Evolutionary conservation across 2,888 invertebrate genomes (phyloP).

Genomic region (Stomorhina lunata): DNA sequence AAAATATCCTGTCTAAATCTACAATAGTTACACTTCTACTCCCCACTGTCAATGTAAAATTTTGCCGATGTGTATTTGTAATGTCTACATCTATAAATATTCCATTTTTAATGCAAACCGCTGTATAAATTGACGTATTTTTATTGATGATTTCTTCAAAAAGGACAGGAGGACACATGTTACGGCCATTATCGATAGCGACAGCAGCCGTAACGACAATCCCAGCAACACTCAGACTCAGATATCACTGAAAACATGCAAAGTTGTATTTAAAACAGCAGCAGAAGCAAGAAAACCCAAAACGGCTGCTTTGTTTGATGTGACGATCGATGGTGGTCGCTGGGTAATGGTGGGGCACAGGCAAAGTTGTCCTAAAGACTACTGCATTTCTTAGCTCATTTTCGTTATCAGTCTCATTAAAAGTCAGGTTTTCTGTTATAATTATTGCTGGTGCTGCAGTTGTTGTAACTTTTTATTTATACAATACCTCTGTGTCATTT

Average conservation of each 20-base stretch:
- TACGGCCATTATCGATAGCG: conserved; percentile 67
- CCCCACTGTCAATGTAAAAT: neutral
- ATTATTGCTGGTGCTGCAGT: conserved; percentile 12
- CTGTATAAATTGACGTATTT: conserved; percentile 74
- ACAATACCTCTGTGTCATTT: conserved; percentile 6
- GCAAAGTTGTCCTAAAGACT: conserved; percentile 41
- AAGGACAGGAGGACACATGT: conserved; percentile 73
- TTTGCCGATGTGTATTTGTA: neutral
- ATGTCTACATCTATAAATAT: conserved; percentile 71
- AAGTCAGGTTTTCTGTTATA: conserved; percentile 60
- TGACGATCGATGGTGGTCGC: conserved; percentile 35
- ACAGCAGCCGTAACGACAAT: conserved; percentile 17
- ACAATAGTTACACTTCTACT: conserved; percentile 30
- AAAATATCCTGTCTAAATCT: too few species aligned
- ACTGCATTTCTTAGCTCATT: conserved; percentile 55
- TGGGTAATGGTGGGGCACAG: conserved; percentile 26
- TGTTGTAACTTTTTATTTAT: neutral
- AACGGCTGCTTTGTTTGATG: conserved; percentile 60
- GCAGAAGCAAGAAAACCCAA: neutral
- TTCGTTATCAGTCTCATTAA: conserved; percentile 62
- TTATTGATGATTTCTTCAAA: conserved; percentile 76
- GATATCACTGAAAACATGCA: conserved; percentile 40
- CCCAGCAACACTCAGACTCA: neutral
- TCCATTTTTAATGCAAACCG: conserved; percentile 72
- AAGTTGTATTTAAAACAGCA: conserved; percentile 46